phyloP scores from a whole-genome alignment of 2,113 vertebrate genomes.

The Solea senegalensis region DNA sequence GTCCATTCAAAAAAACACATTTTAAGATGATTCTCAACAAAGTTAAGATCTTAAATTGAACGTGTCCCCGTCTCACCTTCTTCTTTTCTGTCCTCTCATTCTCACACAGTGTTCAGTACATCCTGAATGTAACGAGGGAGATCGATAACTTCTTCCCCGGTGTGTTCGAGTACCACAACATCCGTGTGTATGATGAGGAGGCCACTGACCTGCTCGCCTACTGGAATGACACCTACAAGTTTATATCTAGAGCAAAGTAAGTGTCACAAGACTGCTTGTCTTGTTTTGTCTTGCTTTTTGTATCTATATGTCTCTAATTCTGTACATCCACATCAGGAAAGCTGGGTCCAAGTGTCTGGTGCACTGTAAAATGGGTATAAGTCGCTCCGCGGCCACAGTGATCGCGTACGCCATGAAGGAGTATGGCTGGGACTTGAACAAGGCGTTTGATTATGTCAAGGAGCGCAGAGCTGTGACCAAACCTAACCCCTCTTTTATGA shows the following conservation, averaged over 20 bases:
- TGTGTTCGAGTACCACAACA: conserved; percentile 97
- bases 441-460: conserved; percentile 94
- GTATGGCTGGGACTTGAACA: conserved; percentile 94
- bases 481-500: conserved; percentile 97
- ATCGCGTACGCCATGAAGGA: conserved; percentile 99
- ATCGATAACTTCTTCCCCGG: conserved; percentile 99
- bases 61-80: background rate
- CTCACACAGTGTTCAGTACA: conserved; percentile 90
- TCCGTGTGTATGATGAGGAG: conserved; percentile 97
- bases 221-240: conserved; percentile 99
- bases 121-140: conserved; percentile 97
- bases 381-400: conserved; percentile 96
- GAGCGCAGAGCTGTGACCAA: conserved; percentile 94
- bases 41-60: background rate
- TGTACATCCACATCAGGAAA: conserved; percentile 81
- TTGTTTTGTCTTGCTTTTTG: background rate
- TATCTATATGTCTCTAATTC: background rate
- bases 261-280: conserved; percentile 45
- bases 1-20: background rate
- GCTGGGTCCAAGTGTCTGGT: conserved; percentile 95
- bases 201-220: conserved; percentile 96
- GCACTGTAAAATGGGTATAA: conserved; percentile 99
- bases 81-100: background rate
- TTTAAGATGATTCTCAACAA: background rate
- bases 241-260: conserved; percentile 98